Evolutionary conservation across 2,113 vertebrate species (phyloP).

Genomic region (Dicrurus megarhynchus): DNA sequence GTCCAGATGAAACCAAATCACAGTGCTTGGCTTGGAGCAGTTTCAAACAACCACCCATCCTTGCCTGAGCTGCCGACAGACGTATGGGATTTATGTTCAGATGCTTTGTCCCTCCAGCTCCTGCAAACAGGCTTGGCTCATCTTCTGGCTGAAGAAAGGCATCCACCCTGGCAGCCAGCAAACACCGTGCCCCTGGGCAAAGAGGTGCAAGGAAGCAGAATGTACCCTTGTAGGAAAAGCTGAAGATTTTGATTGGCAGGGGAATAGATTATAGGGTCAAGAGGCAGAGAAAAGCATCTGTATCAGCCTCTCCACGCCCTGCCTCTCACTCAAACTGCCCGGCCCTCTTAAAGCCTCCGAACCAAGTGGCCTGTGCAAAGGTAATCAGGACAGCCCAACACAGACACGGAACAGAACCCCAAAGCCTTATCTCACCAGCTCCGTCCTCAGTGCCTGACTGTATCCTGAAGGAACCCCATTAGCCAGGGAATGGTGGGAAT

Average conservation of each 20-base stretch:
- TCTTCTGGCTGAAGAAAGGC: background rate
- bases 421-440: background rate
- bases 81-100: rapidly evolving
- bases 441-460: background rate
- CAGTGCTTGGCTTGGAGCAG: background rate
- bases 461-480: background rate
- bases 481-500: background rate
- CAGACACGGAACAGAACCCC: background rate
- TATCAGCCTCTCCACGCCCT: background rate
- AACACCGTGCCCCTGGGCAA: rapidly evolving
- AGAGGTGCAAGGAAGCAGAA: background rate
- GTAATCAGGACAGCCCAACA: background rate
- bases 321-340: background rate
- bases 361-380: background rate
- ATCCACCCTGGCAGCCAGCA: background rate
- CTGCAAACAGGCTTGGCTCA: background rate
- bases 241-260: background rate
- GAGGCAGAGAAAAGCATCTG: background rate
- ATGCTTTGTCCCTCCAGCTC: background rate
- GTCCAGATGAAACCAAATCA: background rate
- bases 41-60: background rate
- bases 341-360: background rate
- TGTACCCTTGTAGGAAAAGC: background rate
- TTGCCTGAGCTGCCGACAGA: background rate
- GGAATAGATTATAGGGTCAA: background rate